phyloP scores from a whole-genome alignment of 2,113 vertebrate genomes.

The Urocitellus parryii region DNA sequence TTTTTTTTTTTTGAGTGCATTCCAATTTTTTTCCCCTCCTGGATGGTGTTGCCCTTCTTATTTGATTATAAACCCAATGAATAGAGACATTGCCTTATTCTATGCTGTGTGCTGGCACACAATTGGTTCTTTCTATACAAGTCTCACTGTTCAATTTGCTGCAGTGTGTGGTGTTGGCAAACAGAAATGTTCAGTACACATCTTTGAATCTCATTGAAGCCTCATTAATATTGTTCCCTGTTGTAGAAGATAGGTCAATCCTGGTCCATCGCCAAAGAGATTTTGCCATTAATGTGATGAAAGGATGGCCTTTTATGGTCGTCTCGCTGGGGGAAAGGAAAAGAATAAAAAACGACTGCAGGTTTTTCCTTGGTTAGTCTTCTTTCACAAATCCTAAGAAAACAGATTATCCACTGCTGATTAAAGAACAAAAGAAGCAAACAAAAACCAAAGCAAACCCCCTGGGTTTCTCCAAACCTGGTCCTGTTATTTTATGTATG shows the following conservation, averaged over 20 bases:
- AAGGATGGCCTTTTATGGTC: constrained; percentile 65
- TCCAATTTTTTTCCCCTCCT: background rate
- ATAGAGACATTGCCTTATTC: constrained; percentile 69
- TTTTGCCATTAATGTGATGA: constrained; percentile 40
- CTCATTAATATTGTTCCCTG: constrained; percentile 66
- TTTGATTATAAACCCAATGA: constrained; percentile 41
- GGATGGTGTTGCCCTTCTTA: constrained; percentile 26
- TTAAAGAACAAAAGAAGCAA: constrained; percentile 35
- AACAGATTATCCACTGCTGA: constrained; percentile 45
- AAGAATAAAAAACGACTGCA: constrained; percentile 14
- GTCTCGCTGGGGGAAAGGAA: constrained; percentile 44
- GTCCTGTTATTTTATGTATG: background rate
- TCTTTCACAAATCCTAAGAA: constrained; percentile 63
- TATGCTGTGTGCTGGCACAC: constrained; percentile 55
- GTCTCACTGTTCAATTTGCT: constrained; percentile 52
- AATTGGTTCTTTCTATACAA: background rate
- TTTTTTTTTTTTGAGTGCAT: constrained; percentile 18
- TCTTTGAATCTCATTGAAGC: constrained; percentile 48
- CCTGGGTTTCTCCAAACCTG: background rate
- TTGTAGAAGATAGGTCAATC: constrained; percentile 42
- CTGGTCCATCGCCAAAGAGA: constrained; percentile 65
- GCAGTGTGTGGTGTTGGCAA: constrained; percentile 62
- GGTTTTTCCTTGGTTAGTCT: constrained; percentile 21
- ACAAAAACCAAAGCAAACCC: background rate
- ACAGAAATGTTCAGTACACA: constrained; percentile 61